Evolutionary conservation across 2,797 vertebrate genomes (phyloP).

Genomic region (Tinamus major): DNA sequence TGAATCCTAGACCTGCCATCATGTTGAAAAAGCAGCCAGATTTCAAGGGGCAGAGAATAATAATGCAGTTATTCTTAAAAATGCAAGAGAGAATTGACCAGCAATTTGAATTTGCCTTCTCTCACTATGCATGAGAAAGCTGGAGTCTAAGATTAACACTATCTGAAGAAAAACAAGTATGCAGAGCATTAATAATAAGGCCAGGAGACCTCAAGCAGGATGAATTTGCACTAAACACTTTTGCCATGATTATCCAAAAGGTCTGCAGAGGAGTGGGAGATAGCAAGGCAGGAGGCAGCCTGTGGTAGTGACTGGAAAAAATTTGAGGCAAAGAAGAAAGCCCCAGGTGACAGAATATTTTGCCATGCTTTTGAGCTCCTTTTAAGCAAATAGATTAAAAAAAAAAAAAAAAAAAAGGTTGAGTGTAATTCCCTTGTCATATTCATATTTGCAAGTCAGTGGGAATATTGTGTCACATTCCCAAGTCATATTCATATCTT

Average conservation of each 20-base stretch:
- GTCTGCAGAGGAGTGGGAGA: not conserved
- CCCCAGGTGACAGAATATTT: not conserved
- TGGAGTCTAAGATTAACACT: not conserved
- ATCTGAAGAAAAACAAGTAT: slow-evolving; percentile 22
- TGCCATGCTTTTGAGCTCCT: not conserved
- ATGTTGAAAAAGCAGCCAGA: not conserved
- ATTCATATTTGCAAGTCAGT: no score
- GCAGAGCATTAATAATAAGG: not conserved
- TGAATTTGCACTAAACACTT: not conserved
- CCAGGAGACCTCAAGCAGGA: not conserved
- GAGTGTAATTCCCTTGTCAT: not conserved
- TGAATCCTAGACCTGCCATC: not conserved
- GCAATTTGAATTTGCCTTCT: not conserved
- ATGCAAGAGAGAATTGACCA: slow-evolving; percentile 3
- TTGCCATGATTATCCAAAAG: not conserved
- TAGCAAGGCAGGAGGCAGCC: not conserved
- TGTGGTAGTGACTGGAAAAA: not conserved
- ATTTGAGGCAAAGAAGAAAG: not conserved
- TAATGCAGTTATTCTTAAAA: slow-evolving; percentile 17
- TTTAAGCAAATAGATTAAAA: not conserved
- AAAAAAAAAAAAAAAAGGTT: no score
- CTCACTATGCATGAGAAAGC: not conserved
- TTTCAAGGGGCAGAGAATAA: slow-evolving; percentile 28
- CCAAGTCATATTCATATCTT: not conserved
- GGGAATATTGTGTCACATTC: no score